Evolutionary conservation across 2,888 invertebrate species (phyloP).

Genomic region (Zygogramma bicolorata): DNA sequence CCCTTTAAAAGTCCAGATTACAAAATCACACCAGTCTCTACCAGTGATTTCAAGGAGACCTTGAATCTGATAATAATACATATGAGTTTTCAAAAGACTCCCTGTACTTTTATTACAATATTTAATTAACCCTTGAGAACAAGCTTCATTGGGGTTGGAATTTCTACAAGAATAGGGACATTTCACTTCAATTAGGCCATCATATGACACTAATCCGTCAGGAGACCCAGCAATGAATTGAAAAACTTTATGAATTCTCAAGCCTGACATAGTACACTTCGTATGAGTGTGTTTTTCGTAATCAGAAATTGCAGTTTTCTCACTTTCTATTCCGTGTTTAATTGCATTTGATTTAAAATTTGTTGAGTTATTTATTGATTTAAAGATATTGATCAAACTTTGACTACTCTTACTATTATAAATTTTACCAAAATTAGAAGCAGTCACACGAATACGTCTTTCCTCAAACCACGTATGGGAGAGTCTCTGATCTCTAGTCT

Average conservation of each 20-base stretch:
- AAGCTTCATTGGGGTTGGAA: constrained; percentile 10
- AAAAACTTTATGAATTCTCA: constrained; percentile 20
- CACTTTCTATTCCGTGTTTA: not conserved
- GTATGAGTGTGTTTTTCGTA: not conserved
- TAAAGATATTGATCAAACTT: not conserved
- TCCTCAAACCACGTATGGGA: constrained; percentile 7
- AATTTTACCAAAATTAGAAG: constrained; percentile 12
- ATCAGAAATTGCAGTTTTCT: not conserved
- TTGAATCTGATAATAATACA: constrained; percentile 26
- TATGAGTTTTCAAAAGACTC: not conserved
- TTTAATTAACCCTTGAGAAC: not conserved
- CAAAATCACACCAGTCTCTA: constrained; percentile 21
- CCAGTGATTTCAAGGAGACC: constrained; percentile 23
- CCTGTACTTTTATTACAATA: constrained; percentile 8
- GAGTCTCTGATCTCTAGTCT: not conserved
- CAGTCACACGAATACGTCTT: constrained; percentile 7
- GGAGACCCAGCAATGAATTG: constrained; percentile 29
- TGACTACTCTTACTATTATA: not conserved
- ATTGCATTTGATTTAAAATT: not conserved
- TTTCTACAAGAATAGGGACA: constrained; percentile 20
- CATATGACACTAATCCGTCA: constrained; percentile 19
- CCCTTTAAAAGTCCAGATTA: constrained; percentile 22
- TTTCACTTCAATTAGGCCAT: constrained; percentile 32
- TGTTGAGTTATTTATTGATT: too few species aligned
- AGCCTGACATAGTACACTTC: constrained; percentile 2